phyloP scores from a whole-genome alignment of 2,113 vertebrate species.

The Piprites chloris region DNA sequence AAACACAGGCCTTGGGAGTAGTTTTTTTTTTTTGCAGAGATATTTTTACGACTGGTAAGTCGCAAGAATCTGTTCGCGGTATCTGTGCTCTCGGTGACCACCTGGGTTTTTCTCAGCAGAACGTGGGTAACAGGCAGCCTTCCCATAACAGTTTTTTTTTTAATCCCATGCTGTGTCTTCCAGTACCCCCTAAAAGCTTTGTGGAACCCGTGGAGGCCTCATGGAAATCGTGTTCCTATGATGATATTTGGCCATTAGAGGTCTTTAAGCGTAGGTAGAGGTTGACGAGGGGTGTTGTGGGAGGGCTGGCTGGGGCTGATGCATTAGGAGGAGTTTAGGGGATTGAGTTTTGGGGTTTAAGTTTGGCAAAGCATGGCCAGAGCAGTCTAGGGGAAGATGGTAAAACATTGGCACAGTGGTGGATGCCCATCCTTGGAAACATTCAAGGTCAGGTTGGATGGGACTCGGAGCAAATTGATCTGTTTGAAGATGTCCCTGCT shows the following conservation, averaged over 20 bases:
- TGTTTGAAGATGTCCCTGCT: neutral
- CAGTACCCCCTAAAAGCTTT: neutral
- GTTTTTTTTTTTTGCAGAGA: constrained; percentile 33
- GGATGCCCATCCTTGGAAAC: neutral
- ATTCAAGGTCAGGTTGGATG: accelerated
- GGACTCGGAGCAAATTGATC: accelerated
- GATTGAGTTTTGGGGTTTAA: neutral
- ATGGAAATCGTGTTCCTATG: neutral
- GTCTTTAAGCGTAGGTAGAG: neutral
- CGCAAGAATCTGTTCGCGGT: constrained; percentile 47
- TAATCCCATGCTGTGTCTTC: neutral
- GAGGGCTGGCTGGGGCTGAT: neutral
- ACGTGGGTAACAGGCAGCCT: neutral
- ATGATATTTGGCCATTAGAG: neutral
- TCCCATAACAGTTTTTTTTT: neutral
- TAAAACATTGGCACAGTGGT: neutral
- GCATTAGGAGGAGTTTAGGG: neutral
- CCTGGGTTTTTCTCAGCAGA: constrained; percentile 40
- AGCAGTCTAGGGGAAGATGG: neutral
- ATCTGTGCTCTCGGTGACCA: neutral
- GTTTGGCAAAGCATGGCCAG: neutral
- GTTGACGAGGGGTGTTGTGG: accelerated
- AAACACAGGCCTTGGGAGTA: constrained; percentile 42
- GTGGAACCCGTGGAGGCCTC: neutral
- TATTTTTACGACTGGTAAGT: constrained; percentile 58